Evolutionary conservation across 2,113 vertebrate genomes (phyloP), one percentile per base, ranked within the genome.

Genomic region (Trogon melanurus): DNA sequence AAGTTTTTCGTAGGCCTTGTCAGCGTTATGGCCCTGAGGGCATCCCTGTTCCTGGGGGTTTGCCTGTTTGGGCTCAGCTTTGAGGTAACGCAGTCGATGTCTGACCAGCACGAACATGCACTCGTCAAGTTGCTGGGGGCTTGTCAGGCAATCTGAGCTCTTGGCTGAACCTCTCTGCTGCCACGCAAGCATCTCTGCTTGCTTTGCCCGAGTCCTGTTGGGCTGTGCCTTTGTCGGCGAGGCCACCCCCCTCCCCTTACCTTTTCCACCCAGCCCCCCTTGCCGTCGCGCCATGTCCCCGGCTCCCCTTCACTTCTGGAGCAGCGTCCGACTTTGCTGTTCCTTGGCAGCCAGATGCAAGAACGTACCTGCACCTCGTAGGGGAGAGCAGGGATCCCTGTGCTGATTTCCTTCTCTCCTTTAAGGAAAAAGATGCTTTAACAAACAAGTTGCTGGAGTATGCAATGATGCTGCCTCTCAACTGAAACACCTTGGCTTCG

Each of bases 241-340:
- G 53, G 48, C 30, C 64, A 32, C 23, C 18, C 27, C 32, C 25
- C 14, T 71, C 47, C 36, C 72, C 72, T 70, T 72, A 44, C 21
- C 51, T 48, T 44, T 79, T 23, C 76, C 53, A 75, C 29, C 17
- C 51, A 27, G 41, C 26, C 19, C 47, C 9, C 29, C 34, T 66
- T 8, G 1, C 44, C 81, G 74, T 60, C 44, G 22, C 1, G 0
- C 34, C 41, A 13, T 1, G 7, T 29, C 69, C 29, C 32, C 5
- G 1, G 16, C 34, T 84, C 47, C 47, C 41, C 26, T 82, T 58
- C 51, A 34, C 82, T 60, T 60, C 53, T 36, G 61, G 47, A 26
- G 9, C 53, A 66, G 67, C 2, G 0, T 44, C 81, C 47, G 26
- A 5, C 51, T 19, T 62, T 34, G 56, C 61, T 71, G 32, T 48